Conservation (phyloP, 2,797 vertebrate species). For the Mionectes olivaceus region DNA sequence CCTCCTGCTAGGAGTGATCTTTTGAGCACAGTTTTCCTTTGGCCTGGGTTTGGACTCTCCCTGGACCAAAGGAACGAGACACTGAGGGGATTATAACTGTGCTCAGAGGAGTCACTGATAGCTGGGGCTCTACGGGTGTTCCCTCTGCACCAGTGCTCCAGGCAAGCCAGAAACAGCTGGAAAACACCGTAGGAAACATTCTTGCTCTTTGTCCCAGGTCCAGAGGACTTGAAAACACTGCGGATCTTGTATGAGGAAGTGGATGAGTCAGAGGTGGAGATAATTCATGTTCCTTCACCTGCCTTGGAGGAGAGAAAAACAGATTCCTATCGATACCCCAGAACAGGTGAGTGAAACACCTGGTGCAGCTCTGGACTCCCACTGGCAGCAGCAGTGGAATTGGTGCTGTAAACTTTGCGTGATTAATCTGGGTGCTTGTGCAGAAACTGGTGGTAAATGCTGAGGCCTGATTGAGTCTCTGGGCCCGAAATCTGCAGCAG, state of each 20-base stretch:
- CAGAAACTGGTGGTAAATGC: neutral
- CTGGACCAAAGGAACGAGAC: neutral
- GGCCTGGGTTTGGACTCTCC: neutral
- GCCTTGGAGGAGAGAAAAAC: constrained; percentile 96
- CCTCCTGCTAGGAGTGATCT: neutral
- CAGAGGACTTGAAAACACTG: constrained; percentile 86
- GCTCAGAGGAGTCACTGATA: neutral
- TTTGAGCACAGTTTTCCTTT: neutral
- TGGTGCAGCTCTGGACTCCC: neutral
- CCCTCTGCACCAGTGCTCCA: neutral
- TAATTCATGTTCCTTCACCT: constrained; percentile 96
- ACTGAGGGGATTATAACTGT: neutral
- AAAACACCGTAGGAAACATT: neutral
- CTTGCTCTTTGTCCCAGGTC: constrained; percentile 70
- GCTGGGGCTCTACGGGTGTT: neutral
- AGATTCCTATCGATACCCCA: constrained; percentile 95
- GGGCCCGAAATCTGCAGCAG: neutral
- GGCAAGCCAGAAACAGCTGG: neutral
- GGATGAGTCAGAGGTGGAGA: constrained; percentile 95
- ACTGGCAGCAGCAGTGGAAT: neutral
- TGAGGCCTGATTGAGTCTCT: neutral
- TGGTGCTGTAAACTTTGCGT: neutral
- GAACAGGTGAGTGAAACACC: constrained; percentile 84
- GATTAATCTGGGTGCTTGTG: neutral
- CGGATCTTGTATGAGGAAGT: constrained; percentile 95